A percentile compares a stretch with the other conserved stretches of the same genome.
Evolutionary conservation across 2,113 vertebrate genomes (phyloP).

Genomic region (Xyrauchen texanus): DNA sequence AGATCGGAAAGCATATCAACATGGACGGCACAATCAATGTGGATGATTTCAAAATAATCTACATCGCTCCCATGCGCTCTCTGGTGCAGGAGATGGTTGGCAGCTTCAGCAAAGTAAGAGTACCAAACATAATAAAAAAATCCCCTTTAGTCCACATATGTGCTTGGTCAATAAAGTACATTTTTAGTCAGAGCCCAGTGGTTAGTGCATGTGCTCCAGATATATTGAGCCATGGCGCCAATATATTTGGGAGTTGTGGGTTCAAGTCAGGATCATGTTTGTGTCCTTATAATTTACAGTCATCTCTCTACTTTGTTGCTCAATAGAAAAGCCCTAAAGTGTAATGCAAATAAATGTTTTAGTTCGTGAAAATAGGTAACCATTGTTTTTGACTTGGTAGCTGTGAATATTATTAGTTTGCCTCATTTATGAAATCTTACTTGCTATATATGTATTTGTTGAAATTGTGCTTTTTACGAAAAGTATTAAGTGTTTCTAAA

Average conservation of each 20-base stretch:
- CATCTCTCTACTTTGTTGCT: too few species aligned
- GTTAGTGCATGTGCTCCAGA: neutral
- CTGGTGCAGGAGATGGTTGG: constrained; percentile 98
- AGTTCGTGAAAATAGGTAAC: neutral
- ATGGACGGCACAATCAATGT: constrained; percentile 95
- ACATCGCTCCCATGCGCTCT: constrained; percentile 95
- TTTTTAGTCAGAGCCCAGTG: neutral
- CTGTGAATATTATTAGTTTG: neutral
- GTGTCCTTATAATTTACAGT: neutral
- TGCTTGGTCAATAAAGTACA: neutral
- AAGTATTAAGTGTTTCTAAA: neutral
- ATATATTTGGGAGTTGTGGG: neutral
- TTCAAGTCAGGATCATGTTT: too few species aligned
- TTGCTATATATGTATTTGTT: too few species aligned
- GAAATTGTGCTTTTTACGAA: neutral
- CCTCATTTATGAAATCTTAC: too few species aligned
- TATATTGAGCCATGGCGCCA: neutral
- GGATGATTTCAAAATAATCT: constrained; percentile 98
- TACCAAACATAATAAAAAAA: neutral
- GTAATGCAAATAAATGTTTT: too few species aligned
- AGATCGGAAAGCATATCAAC: constrained; percentile 98
- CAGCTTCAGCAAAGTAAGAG: constrained; percentile 90
- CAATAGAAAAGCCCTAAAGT: too few species aligned
- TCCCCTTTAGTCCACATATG: neutral
- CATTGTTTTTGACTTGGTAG: neutral